Evolutionary conservation across 2,797 vertebrate genomes (phyloP), one percentile per base, ranked within the genome.

Genomic region (Anabacerthia variegaticeps): DNA sequence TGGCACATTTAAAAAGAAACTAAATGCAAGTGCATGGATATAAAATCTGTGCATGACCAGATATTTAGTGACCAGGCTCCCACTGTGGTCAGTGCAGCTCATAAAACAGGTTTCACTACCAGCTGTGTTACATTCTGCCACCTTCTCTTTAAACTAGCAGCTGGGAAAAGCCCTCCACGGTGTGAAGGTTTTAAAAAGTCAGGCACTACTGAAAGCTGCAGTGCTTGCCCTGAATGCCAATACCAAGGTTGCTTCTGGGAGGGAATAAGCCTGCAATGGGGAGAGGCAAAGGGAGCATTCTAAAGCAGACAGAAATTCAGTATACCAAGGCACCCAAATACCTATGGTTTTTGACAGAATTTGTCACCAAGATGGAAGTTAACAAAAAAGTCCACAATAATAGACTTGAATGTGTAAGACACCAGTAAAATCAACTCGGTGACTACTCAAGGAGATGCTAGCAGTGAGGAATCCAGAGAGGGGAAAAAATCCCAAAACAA

Each of bases 381-480:
- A 43, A 46, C 20, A 20, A 55, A 79, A 74, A 24, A 0, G 2
- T 13, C 26, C 43, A 4, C 4, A 52, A 80, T 23, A 36, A 34
- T 1, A 59, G 14, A 55, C 9, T 21, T 52, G 43, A 41, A 81
- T 20, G 14, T 43, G 36, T 5, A 15, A 87, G 39, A 48, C 3
- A 44, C 13, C 11, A 51, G 16, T 43, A 65, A 68, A 73, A 85
- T 39, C 39, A 78, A 43, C 14, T 77, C 65, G 37, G 19, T 58
- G 58, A 81, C 66, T 84, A 30, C 63, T 88, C 28, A 48, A 74
- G n/a, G 75, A 88, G 37, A 69, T 20, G 19, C 20, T 85, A 44
- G 14, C 34, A 78, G 27, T 0, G 1, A 75, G 26, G 19, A 65
- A 37, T 7, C 5, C 3, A 2, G 8, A 3, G 7, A 0, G 2